Evolutionary conservation across 2,113 vertebrate genomes (phyloP).

Genomic region (Ia io): DNA sequence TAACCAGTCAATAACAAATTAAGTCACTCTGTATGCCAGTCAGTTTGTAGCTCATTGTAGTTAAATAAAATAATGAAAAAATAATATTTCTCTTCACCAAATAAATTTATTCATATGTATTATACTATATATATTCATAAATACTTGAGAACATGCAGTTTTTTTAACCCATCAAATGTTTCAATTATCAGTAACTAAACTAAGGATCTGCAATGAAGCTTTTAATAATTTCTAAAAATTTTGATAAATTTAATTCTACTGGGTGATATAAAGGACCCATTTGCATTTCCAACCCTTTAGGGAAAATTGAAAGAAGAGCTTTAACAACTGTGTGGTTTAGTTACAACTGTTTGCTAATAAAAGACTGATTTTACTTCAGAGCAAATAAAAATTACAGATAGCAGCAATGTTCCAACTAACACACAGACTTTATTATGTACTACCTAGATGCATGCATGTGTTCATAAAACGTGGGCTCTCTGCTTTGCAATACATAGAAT

Average conservation of each 20-base stretch:
- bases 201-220: background rate
- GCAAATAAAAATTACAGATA: slow-evolving; percentile 58
- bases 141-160: background rate
- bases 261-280: slow-evolving; percentile 38
- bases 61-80: slow-evolving; percentile 21
- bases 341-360: slow-evolving; percentile 66
- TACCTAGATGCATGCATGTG: slow-evolving; percentile 63
- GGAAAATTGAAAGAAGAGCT: slow-evolving; percentile 59
- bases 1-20: background rate
- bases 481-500: slow-evolving; percentile 69
- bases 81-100: background rate
- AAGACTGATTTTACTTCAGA: slow-evolving; percentile 67
- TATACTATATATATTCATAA: background rate
- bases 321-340: slow-evolving; percentile 70
- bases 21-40: background rate
- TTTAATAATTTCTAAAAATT: slow-evolving; percentile 7
- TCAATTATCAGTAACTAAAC: slow-evolving; percentile 58
- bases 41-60: background rate
- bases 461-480: slow-evolving; percentile 73
- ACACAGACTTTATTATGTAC: slow-evolving; percentile 61
- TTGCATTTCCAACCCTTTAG: slow-evolving; percentile 63
- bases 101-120: background rate
- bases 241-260: slow-evolving; percentile 61
- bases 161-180: slow-evolving; percentile 46
- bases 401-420: slow-evolving; percentile 25